Conservation (phyloP, 2,888 invertebrate genomes). For the Bedellia somnulentella region DNA sequence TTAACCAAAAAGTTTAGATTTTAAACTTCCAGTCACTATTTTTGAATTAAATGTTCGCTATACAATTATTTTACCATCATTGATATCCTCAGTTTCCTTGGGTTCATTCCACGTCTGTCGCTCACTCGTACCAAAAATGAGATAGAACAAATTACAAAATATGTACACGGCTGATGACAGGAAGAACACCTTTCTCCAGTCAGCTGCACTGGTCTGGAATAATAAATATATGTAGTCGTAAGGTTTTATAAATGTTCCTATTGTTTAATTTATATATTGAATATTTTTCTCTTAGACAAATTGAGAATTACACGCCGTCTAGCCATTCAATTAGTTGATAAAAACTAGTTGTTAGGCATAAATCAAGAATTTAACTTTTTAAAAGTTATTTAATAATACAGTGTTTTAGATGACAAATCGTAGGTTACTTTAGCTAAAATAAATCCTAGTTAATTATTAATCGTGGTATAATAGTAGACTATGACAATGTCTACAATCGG, state of each 20-base stretch:
- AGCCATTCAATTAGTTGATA: background rate
- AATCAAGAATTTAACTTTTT: too few relatives aligned
- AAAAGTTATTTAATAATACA: too few relatives aligned
- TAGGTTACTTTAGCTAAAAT: too few relatives aligned
- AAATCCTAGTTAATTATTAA: too few relatives aligned
- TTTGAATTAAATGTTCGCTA: background rate
- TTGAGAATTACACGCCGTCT: too few relatives aligned
- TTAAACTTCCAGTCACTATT: background rate
- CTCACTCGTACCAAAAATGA: constrained; percentile 64
- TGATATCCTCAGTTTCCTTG: background rate
- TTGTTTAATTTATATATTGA: too few relatives aligned
- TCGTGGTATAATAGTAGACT: too few relatives aligned
- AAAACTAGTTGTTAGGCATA: background rate
- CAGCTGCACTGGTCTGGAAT: constrained; percentile 49
- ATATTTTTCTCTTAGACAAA: too few relatives aligned
- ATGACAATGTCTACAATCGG: too few relatives aligned
- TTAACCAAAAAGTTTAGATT: too few relatives aligned
- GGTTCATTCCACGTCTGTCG: constrained; percentile 69
- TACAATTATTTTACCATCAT: background rate
- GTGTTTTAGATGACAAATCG: too few relatives aligned
- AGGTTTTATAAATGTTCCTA: too few relatives aligned
- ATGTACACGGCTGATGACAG: constrained; percentile 64
- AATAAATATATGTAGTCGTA: constrained; percentile 3
- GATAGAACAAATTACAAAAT: constrained; percentile 61
- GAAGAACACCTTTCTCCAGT: constrained; percentile 72